Evolutionary conservation across 2,113 vertebrate species (phyloP).

Genomic region (Rafetus swinhoei): DNA sequence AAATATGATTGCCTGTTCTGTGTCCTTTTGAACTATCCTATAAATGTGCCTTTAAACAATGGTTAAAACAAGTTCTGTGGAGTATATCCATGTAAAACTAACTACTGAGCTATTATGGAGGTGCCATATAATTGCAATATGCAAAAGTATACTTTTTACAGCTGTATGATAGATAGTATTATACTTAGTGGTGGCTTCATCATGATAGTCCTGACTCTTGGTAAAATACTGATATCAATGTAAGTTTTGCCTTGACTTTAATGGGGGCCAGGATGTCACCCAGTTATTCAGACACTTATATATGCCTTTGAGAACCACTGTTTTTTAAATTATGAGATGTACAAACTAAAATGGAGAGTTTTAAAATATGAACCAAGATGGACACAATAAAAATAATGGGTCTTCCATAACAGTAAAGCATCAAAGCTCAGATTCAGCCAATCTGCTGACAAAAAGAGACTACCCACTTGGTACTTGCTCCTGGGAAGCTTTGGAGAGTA

Average conservation of each 20-base stretch:
- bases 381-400: not conserved
- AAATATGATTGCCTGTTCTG: not conserved
- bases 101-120: not conserved
- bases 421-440: not conserved
- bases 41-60: slow-evolving; percentile 4
- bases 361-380: not conserved
- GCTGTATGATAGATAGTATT: not conserved
- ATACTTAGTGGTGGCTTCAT: not conserved
- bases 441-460: not conserved
- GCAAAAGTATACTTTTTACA: not conserved
- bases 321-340: not conserved
- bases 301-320: not conserved
- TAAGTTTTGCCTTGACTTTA: not conserved
- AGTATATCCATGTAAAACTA: not conserved
- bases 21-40: not conserved
- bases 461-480: not conserved
- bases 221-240: not conserved
- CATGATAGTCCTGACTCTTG: not conserved
- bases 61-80: not conserved
- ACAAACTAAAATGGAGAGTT: not conserved
- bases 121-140: not conserved
- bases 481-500: not conserved
- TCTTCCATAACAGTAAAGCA: rapidly evolving
- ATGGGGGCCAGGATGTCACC: not conserved
- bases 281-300: not conserved